Evolutionary conservation across 2,888 invertebrate genomes (phyloP), one percentile per base, ranked within the genome.

Genomic region (Zele albiditarsus): DNA sequence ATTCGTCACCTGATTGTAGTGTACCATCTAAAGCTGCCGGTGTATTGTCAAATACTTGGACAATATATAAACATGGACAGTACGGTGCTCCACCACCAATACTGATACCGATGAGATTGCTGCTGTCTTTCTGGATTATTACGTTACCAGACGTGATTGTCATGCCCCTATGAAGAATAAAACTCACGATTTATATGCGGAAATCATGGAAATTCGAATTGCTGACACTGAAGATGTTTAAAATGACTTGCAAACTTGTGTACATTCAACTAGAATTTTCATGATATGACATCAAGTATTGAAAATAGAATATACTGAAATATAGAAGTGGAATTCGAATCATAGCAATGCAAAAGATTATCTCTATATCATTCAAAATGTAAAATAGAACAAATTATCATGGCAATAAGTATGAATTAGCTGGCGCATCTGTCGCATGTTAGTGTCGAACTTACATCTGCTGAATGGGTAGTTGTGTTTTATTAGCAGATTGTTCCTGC

Each of bases 21-120:
- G 97, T 97, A 0, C 97, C 98, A 87, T 99, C 98, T 82, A 93
- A 92, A 0, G 97, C 93, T 0, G 98, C 98, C 10, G 99, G 98
- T 0, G 99, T 99, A 86, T 98, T 97, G 90, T 99, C 99, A 86
- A 99, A 99, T 77, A 97, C 95, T 93, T 99, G 99, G 0, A 99
- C 99, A 78, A 99, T 97, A 88, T 99, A 99, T 5, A 99, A 92
- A 88, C 99, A 99, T 0, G 99, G 99, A 84, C 99, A 99, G 70
- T 96, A 89, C 4, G 99, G 95, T 27, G 97, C 96, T 49, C 98
- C 98, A 0, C 99, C 99, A 0, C 99, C 99, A 79, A 99, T 99
- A 87, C 98, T 98, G 82, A 99, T 98, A 0, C 99, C 99, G 80
- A 99, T 98, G 33, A 99, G 91, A 86, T 96, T 96, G 87, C 96